phyloP scores from a whole-genome alignment of 1,140 invertebrate species.

The Maniola jurtina region DNA sequence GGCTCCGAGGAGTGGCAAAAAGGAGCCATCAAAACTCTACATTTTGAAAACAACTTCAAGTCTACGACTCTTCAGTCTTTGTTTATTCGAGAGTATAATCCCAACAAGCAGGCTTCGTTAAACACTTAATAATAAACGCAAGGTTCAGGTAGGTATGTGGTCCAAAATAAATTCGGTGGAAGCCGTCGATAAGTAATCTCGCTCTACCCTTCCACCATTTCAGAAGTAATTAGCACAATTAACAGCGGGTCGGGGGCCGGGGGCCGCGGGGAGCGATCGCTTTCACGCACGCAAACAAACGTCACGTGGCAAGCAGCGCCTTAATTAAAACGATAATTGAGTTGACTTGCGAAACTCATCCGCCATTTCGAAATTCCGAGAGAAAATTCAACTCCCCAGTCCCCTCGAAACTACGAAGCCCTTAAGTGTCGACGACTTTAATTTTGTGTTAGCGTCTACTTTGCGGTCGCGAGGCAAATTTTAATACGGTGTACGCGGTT shows the following conservation, averaged over 20 bases:
- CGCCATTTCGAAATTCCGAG: conserved; percentile 74
- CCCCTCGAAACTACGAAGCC: conserved; percentile 70
- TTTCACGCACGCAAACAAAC: conserved; percentile 78
- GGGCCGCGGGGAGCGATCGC: conserved; percentile 52
- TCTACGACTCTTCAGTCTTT: too few relatives aligned
- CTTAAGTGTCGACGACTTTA: conserved; percentile 77
- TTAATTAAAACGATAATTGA: conserved; percentile 79
- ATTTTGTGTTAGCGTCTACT: conserved; percentile 77
- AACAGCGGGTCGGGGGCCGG: conserved; percentile 55
- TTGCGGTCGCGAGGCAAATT: conserved; percentile 73
- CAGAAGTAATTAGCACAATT: conserved; percentile 77
- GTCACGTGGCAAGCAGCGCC: conserved; percentile 73
- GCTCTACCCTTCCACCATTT: conserved; percentile 62
- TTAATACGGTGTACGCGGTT: conserved; percentile 66
- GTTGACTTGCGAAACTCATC: conserved; percentile 77
- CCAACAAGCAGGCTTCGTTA: background rate
- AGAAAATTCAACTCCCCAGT: conserved; percentile 65
- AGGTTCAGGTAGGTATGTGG: background rate
- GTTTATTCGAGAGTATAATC: too few relatives aligned
- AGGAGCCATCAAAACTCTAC: too few relatives aligned
- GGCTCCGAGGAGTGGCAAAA: too few relatives aligned
- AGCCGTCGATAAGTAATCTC: conserved; percentile 73
- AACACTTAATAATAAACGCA: conserved; percentile 1
- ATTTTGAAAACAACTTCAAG: too few relatives aligned
- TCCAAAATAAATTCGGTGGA: conserved; percentile 47